phyloP scores from a whole-genome alignment of 2,797 vertebrate genomes.

The Neosilurus mollespiculum region DNA sequence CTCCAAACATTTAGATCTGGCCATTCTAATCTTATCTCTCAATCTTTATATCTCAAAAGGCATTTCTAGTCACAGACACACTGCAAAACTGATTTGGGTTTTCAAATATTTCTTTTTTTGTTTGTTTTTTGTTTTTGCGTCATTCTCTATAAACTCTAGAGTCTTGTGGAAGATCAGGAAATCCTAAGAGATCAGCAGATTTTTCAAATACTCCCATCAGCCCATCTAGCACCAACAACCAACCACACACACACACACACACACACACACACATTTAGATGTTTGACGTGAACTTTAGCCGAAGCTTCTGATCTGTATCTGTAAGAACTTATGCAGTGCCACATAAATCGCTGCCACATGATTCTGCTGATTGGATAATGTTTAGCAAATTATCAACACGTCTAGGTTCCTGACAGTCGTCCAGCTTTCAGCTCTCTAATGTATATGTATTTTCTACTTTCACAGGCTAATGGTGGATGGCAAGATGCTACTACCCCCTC shows the following conservation, averaged over 20 bases:
- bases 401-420: background rate
- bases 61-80: background rate
- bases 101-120: background rate
- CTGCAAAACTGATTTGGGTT: background rate
- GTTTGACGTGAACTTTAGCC: background rate
- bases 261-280: background rate
- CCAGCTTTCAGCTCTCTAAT: background rate
- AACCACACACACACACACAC: background rate
- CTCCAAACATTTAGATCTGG: background rate
- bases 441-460: conserved; percentile 16
- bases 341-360: background rate
- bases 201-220: background rate
- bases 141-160: background rate
- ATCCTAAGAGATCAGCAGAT: background rate
- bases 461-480: conserved; percentile 80
- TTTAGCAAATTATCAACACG: background rate
- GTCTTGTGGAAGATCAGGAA: background rate
- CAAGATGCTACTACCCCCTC: conserved; percentile 97
- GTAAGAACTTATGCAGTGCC: background rate
- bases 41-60: too few relatives aligned
- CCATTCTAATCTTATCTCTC: too few relatives aligned
- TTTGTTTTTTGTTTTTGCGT: background rate
- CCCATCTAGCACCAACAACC: background rate
- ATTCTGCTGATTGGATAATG: background rate
- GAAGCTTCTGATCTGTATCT: background rate